Evolutionary conservation across 2,888 invertebrate genomes (phyloP).

Genomic region (Clepsis dumicolana): DNA sequence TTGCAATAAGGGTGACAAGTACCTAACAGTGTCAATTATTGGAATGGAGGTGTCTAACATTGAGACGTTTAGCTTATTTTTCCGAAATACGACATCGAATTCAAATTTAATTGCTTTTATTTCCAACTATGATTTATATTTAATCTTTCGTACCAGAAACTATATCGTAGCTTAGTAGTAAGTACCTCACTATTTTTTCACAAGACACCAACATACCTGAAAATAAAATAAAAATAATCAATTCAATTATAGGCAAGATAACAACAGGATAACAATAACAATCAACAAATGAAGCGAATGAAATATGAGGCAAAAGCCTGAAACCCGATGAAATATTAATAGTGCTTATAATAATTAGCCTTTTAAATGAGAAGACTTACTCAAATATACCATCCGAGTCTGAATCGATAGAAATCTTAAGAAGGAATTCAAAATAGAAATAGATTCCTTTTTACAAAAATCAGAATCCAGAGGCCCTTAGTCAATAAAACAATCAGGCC

Average conservation of each 20-base stretch:
- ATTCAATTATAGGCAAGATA: not conserved
- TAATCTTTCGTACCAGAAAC: not conserved
- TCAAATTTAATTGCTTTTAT: not conserved
- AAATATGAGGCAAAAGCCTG: too few relatives aligned
- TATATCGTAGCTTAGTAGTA: not conserved
- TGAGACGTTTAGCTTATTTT: too few relatives aligned
- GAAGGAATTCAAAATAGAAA: not conserved
- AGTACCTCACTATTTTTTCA: not conserved
- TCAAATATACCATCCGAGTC: not conserved
- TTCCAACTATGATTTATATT: not conserved
- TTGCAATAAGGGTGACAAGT: too few relatives aligned
- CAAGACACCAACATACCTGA: not conserved
- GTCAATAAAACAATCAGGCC: conserved; percentile 30
- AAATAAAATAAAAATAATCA: not conserved
- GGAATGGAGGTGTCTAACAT: too few relatives aligned
- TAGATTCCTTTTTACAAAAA: not conserved
- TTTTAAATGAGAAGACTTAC: too few relatives aligned
- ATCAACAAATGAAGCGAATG: too few relatives aligned
- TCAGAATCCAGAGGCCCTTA: not conserved
- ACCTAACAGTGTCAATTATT: too few relatives aligned
- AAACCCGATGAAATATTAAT: too few relatives aligned
- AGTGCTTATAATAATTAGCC: too few relatives aligned
- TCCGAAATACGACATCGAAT: not conserved
- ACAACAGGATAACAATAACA: not conserved
- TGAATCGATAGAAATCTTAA: not conserved